Conservation (phyloP, 2,888 invertebrate species). For the Ophion ellenae region DNA sequence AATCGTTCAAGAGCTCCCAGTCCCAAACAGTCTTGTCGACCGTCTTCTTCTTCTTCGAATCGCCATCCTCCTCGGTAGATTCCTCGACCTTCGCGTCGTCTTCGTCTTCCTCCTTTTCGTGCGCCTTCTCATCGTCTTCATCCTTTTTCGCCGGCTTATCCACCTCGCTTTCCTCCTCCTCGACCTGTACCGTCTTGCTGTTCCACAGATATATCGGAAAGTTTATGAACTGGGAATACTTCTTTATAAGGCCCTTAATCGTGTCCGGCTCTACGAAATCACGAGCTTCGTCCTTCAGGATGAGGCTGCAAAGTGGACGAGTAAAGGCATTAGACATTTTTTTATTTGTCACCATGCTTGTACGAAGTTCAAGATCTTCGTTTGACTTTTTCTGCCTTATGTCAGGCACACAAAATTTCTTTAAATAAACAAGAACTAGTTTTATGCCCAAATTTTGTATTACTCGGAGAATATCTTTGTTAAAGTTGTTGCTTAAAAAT, state of each 20-base stretch:
- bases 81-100: constrained; percentile 89
- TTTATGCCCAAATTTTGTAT: neutral
- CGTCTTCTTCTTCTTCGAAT: constrained; percentile 90
- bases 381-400: neutral
- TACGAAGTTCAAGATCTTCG: neutral
- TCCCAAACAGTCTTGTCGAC: constrained; percentile 98
- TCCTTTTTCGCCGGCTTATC: constrained; percentile 80
- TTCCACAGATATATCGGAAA: constrained; percentile 99
- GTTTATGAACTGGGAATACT: constrained; percentile 99
- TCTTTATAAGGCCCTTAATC: constrained; percentile 95
- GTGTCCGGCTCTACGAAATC: constrained; percentile 98
- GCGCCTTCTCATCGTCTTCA: constrained; percentile 84
- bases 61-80: constrained; percentile 85
- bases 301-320: constrained; percentile 86
- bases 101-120: constrained; percentile 83
- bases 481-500: neutral
- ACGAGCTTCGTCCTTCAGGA: constrained; percentile 98
- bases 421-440: neutral
- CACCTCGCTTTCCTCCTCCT: constrained; percentile 84
- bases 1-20: constrained; percentile 98
- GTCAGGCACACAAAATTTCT: neutral
- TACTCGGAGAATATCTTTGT: neutral
- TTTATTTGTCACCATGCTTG: too few species aligned
- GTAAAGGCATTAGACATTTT: neutral
- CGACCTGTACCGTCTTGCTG: constrained; percentile 85